Conservation (phyloP, 2,113 vertebrate genomes). For the Neotragus pygmaeus region DNA sequence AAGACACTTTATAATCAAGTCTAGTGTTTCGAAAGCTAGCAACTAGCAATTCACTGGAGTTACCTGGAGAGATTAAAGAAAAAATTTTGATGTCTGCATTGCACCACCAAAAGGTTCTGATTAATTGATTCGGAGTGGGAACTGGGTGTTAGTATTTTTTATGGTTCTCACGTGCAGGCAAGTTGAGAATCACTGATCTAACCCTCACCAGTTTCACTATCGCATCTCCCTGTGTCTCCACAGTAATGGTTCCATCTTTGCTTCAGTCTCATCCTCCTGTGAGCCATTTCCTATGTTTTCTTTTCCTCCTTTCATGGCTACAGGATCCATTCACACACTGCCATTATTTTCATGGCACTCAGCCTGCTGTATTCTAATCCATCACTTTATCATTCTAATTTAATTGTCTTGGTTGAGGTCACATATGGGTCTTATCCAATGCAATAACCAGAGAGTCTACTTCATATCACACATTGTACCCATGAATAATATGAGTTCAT, state of each 20-base stretch:
- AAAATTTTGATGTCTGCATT: not conserved
- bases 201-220: not conserved
- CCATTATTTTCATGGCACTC: not conserved
- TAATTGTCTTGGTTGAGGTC: not conserved
- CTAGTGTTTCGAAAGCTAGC: not conserved
- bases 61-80: not conserved
- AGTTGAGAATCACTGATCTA: not conserved
- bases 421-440: not conserved
- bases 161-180: not conserved
- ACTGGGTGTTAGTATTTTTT: not conserved
- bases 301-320: too few relatives aligned
- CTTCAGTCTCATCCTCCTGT: not conserved
- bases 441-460: not conserved
- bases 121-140: not conserved
- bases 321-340: not conserved
- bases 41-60: not conserved
- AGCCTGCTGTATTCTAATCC: not conserved
- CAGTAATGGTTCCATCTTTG: fast-evolving
- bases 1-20: not conserved
- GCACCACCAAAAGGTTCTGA: not conserved
- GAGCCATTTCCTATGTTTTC: not conserved
- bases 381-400: not conserved
- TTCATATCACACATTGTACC: not conserved
- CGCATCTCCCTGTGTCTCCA: not conserved
- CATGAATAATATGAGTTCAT: not conserved